Evolutionary conservation across 2,888 invertebrate genomes (phyloP).

Genomic region (Hyposoter didymator): DNA sequence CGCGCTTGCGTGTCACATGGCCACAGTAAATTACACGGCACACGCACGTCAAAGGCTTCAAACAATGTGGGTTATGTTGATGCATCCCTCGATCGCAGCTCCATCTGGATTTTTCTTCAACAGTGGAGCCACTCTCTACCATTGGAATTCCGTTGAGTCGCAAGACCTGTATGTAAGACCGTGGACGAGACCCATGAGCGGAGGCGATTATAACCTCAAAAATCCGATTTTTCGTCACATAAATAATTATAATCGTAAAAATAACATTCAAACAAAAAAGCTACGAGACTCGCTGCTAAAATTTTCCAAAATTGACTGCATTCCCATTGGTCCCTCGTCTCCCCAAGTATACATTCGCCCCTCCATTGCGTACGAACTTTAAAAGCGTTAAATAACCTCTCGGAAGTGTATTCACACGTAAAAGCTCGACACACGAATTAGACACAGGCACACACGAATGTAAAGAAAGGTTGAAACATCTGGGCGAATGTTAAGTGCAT

Average conservation of each 20-base stretch:
- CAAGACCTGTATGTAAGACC: too few relatives aligned
- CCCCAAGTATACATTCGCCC: not conserved
- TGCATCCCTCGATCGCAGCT: too few relatives aligned
- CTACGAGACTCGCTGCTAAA: not conserved
- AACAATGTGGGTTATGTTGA: too few relatives aligned
- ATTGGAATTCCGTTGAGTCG: too few relatives aligned
- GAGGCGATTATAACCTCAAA: not conserved
- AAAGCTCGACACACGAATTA: not conserved
- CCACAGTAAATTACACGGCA: too few relatives aligned
- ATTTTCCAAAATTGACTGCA: not conserved
- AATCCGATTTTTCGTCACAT: not conserved
- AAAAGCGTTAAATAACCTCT: not conserved
- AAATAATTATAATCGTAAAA: not conserved
- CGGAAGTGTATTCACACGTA: not conserved
- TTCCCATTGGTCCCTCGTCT: not conserved
- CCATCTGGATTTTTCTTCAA: too few relatives aligned
- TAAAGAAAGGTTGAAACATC: constrained; percentile 5
- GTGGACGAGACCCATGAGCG: too few relatives aligned
- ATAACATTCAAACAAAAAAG: not conserved
- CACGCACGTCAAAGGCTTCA: too few relatives aligned
- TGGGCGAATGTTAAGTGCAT: constrained; percentile 6
- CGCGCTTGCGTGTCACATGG: too few relatives aligned
- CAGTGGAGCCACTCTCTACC: too few relatives aligned
- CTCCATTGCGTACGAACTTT: not conserved
- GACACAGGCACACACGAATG: not conserved